Evolutionary conservation across 2,797 vertebrate species (phyloP).

Genomic region (Phylloscopus collybita): DNA sequence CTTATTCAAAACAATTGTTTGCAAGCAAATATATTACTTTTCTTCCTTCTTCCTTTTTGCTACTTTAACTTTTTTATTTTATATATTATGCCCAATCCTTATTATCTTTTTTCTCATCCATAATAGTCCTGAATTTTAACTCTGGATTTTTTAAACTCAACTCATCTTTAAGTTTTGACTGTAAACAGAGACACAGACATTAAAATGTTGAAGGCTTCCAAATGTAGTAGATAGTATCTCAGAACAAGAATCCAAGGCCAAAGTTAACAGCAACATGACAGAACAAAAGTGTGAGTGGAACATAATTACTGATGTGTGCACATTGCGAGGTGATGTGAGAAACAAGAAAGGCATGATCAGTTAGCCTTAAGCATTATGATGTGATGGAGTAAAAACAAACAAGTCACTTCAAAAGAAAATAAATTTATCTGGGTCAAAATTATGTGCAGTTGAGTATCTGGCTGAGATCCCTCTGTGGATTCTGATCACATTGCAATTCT

Average conservation of each 20-base stretch:
- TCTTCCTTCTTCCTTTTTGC: neutral
- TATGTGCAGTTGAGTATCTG: neutral
- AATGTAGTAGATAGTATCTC: neutral
- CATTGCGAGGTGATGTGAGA: neutral
- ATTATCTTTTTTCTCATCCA: neutral
- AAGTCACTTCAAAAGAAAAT: neutral
- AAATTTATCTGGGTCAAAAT: neutral
- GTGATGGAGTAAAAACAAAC: neutral
- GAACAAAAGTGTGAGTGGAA: neutral
- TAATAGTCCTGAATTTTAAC: neutral
- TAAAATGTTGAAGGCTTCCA: neutral
- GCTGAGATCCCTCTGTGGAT: neutral
- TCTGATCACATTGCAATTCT: neutral
- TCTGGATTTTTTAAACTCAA: neutral
- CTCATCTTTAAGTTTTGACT: neutral
- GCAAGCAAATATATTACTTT: neutral
- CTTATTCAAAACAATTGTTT: neutral
- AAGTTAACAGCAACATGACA: neutral
- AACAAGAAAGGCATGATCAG: neutral
- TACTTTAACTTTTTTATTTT: neutral
- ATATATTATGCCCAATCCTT: neutral
- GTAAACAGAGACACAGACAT: neutral
- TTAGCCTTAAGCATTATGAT: neutral
- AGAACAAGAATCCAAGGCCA: neutral
- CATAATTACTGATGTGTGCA: neutral